Base-by-base conservation (phyloP, 2,113 vertebrate genomes). In the Cheilinus undulatus region DNA sequence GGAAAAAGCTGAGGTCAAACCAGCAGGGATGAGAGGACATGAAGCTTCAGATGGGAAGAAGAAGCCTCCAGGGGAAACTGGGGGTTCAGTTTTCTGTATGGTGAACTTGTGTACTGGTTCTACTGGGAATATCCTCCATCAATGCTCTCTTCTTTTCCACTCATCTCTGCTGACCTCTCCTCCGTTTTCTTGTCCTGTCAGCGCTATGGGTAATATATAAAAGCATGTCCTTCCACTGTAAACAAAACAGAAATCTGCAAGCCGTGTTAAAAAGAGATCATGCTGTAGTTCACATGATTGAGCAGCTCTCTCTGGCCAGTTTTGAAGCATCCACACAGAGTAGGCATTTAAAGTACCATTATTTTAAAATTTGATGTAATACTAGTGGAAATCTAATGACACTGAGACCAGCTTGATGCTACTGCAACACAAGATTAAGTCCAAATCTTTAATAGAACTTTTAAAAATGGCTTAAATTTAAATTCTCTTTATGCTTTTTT, bases 1-100 rank as follows among this genome's bases (percentile, higher is more conserved):
- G 83, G 89, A 92, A 91, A 86, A 50, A 59, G 53, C 60, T 54
- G 63, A 85, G 89, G 89, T 89, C 88, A 85, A 70, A 65, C 30
- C 69, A 52, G 74, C 64, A 70, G 78, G 83, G 84, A 19, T 43
- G 40, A 87, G 77, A 73, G 11, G 54, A 70, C 65, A 52, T 60
- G 69, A 24, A 34, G 56, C 51, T 50, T 40, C 0, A 23, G 9
- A 72, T 57, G 58, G 75, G 82, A 87, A 78, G 75, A 60, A 26
- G 59, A 43, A 57, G 20, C 53, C 80, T 68, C 75, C 1, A 4
- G 87, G 62, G 84, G 73, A 23, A 8, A 57, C 54, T 24, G 11
- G 0, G 13, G 28, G 40, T 57, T 74, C 36, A 69, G 45, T 53
- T 62, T 69, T 73, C 53, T 64, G 32, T 5, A 56, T 40, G 6